These are phyloP conservation scores for Platichthys stellatus DNA, from an alignment of 2,113 vertebrate species.

Conservation along the genomic window DNA sequence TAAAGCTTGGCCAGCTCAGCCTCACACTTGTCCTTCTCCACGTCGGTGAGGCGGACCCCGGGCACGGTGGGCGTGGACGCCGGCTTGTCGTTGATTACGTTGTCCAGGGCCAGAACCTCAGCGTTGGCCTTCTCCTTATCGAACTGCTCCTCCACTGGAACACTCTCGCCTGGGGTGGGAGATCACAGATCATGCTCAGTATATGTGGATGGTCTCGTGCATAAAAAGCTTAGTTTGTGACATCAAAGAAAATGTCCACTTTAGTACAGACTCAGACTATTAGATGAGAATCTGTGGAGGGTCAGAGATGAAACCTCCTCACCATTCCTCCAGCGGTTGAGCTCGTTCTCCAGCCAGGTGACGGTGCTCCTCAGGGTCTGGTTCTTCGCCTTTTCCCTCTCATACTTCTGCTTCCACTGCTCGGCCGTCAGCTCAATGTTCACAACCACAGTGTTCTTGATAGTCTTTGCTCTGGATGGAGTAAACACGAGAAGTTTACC, in stretches of 20 bases:
- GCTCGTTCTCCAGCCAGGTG: constrained; percentile 97
- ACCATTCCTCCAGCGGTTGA: constrained; percentile 97
- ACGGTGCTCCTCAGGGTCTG: constrained; percentile 93
- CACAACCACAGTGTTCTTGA: constrained; percentile 97
- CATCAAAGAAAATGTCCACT: no score
- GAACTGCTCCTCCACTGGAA: constrained; percentile 94
- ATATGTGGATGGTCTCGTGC: neutral
- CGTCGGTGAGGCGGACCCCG: constrained; percentile 91
- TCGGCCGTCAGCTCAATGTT: constrained; percentile 97
- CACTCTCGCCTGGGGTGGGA: constrained; percentile 86
- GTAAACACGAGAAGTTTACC: neutral
- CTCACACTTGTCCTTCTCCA: constrained; percentile 94
- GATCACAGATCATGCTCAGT: neutral
- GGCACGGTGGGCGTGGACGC: constrained; percentile 88
- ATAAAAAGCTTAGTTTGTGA: neutral
- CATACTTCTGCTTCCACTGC: constrained; percentile 99
- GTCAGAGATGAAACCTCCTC: constrained; percentile 39
- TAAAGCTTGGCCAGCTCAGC: constrained; percentile 93
- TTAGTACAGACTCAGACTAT: no score
- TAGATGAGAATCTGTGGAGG: neutral
- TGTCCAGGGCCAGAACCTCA: constrained; percentile 91
- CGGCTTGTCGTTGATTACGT: constrained; percentile 89
- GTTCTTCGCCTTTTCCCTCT: constrained; percentile 94
- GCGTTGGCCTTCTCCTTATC: constrained; percentile 96
- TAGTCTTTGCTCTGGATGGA: constrained; percentile 92